Evolutionary conservation across 2,113 vertebrate genomes (phyloP), one percentile per base, ranked within the genome.

Genomic region (Xenopus borealis): DNA sequence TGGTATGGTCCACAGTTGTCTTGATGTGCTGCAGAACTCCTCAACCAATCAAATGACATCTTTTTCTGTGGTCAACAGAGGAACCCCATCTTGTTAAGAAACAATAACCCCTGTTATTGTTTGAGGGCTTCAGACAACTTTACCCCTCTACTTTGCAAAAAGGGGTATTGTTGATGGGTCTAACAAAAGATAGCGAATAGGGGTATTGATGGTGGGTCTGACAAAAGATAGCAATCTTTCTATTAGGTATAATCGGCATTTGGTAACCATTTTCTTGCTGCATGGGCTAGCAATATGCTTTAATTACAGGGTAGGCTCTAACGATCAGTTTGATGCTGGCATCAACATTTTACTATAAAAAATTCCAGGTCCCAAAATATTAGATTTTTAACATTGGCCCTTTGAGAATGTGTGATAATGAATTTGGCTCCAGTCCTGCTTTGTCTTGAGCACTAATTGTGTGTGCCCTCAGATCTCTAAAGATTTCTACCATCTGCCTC

Each of bases 1-100:
- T 67, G 52, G 62, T 66, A 74, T 74, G 64, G 72, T 67, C 72
- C 72, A 68, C 14, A 70, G 12, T 12, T 70, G 61, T 64, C 46
- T 10, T 63, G 17, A 23, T 62, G n/a, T 69, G 45, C 67, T 69
- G 74, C 59, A 55, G 30, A 62, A 69, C 45, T 17, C 68, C 33
- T n/a, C 45, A 44, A 45, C 65, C 20, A 62, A 17, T 44, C 47
- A 52, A 30, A 12, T 46, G 46, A 59, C n/a, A 18, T 69, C 68
- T 62, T 52, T 50, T 61, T 52, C 66, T 62, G 45, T 46, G 0
- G 3, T 19, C 14, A 11, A 10, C 12, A 67, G 12, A 12, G 18
- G 46, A 45, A 2, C 12, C 8, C 58, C 10, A 55, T 9, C 9
- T 23, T 61, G 18, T 61, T 12, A 44, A 5, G 13, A 12, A 4